These are phyloP conservation scores for Poeciliopsis turneri DNA, from an alignment of 2,797 vertebrate species.

Conservation along the genomic window DNA sequence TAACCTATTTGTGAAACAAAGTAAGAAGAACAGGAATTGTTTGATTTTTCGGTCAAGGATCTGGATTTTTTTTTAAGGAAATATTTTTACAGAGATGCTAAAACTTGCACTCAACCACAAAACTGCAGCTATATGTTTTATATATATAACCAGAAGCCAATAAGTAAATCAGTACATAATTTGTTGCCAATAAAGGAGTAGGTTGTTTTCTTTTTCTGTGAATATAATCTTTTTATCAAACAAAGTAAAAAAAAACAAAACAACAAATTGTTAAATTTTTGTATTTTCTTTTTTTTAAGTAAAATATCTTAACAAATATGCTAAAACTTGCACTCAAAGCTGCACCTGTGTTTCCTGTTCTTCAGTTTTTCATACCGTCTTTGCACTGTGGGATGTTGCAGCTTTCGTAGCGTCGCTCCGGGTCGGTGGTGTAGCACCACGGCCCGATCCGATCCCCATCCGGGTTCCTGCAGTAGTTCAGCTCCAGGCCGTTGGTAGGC, in stretches of 20 bases:
- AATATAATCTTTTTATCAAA: neutral
- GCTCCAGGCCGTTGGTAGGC: slow-evolving; percentile 87
- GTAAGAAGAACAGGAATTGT: too few relatives aligned
- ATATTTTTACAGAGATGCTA: neutral
- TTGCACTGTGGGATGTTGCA: slow-evolving; percentile 92
- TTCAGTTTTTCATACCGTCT: slow-evolving; percentile 78
- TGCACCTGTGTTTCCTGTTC: neutral
- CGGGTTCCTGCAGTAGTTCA: slow-evolving; percentile 95
- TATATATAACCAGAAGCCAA: neutral
- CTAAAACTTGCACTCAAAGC: neutral
- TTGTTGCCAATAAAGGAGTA: neutral
- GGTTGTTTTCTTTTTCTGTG: too few relatives aligned
- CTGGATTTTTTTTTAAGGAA: neutral
- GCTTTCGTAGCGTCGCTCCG: slow-evolving; percentile 85
- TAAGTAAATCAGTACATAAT: neutral
- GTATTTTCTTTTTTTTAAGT: neutral
- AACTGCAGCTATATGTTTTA: neutral
- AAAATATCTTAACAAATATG: neutral
- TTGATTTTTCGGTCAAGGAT: neutral
- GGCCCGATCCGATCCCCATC: slow-evolving; percentile 88
- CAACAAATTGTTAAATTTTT: neutral
- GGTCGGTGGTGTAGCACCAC: slow-evolving; percentile 93
- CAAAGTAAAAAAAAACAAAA: neutral
- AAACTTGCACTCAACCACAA: neutral
- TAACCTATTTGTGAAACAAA: neutral